Evolutionary conservation across 2,797 vertebrate genomes (phyloP), one percentile per base, ranked within the genome.

Genomic region (Chaunax sp.): DNA sequence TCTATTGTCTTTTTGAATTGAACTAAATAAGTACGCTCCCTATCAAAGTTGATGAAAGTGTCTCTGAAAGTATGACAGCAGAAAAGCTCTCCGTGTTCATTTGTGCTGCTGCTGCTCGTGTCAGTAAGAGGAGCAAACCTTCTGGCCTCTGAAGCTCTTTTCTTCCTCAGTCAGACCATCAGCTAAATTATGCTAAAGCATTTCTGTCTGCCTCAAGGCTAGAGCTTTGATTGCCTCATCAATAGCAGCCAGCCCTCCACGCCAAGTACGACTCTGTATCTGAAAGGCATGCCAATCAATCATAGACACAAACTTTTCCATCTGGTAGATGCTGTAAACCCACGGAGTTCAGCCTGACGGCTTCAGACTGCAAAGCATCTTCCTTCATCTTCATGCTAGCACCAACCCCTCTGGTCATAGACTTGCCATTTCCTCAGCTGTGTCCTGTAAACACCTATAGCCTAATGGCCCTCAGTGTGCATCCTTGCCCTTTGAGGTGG

Each of bases 201-300:
- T 87, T 84, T 84, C 77, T 82, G 81, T 65, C 80, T 56, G 74
- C 86, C 84, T 84, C 78, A 79, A 85, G 82, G 84, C 79, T 28
- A 81, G 82, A 65, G 64, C 61, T 60, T 71, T 90, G 90, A 91
- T 90, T 90, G 85, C 82, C 85, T 90, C 87, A 87, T 90, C 80
- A 85, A 71, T 52, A 83, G 64, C 77, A 86, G 87, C 77, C 77
- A 85, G 81, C 71, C 72, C 78, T 77, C 55, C 58, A 59, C 60
- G 79, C 86, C 84, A 87, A 87, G 81, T 62, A 53, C 65, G 72
- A 74, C 76, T 72, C 87, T 82, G 5, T 78, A 82, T 88, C 83
- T 84, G 80, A 87, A 87, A 89, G 74, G 83, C 83, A 87, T 77
- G 84, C 87, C 89, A 87, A 91, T 92, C 87, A 90, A 91, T 90